Evolutionary conservation across 2,888 invertebrate genomes (phyloP).

Genomic region (Calameuta idolon): DNA sequence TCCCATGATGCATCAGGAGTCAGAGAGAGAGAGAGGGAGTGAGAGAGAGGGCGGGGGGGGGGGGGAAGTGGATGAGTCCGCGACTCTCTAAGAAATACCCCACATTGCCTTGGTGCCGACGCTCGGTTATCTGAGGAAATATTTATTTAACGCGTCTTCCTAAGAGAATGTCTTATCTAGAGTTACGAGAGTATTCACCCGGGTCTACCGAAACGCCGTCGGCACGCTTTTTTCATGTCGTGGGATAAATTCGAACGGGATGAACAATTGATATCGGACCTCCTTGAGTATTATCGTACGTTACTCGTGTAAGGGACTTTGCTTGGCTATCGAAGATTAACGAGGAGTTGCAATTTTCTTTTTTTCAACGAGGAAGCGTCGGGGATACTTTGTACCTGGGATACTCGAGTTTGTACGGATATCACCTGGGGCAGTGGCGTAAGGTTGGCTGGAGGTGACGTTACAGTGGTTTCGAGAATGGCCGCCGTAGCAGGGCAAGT

Average conservation of each 20-base stretch:
- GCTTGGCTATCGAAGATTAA: not conserved
- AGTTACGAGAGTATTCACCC: conserved; percentile 17
- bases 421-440: not conserved
- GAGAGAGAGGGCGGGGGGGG: not conserved
- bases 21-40: too few relatives aligned
- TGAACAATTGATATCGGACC: conserved; percentile 1
- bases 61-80: not conserved
- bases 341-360: not conserved
- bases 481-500: not conserved
- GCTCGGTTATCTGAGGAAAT: not conserved
- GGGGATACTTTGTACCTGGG: not conserved
- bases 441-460: not conserved
- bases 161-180: conserved; percentile 9
- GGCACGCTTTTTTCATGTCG: conserved; percentile 2
- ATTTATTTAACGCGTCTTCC: conserved; percentile 7
- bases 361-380: not conserved
- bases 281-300: not conserved
- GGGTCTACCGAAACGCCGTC: conserved; percentile 11
- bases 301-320: not conserved
- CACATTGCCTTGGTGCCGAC: too few relatives aligned
- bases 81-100: not conserved
- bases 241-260: conserved; percentile 1
- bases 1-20: not conserved
- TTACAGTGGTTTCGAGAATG: not conserved
- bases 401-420: not conserved